Base-by-base conservation (phyloP, 2,113 vertebrate species). In the Ptilorrhoa leucosticta region DNA sequence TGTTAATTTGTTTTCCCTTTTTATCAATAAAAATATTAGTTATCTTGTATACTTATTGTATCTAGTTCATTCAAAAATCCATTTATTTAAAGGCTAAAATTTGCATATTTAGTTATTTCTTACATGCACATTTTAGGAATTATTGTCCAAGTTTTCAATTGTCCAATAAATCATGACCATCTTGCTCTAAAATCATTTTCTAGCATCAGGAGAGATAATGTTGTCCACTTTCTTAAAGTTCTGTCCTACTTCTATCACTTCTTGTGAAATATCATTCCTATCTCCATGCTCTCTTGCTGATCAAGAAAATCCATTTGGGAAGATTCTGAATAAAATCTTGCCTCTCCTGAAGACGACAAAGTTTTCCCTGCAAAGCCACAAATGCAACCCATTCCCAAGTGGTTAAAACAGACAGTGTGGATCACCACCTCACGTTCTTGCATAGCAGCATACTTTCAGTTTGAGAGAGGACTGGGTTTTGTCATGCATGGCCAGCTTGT, bases 401-500 rank as follows among this genome's bases (percentile, higher is more conserved):
- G 15, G 6, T 57, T 71, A 30, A 54, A 57, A 28, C 0, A 2
- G 64, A 21, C 21, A 21, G 16, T 5, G 13, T 13, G 4, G 9
- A 13, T 42, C 17, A 31, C 13, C 10, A 16, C 18, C 30, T 89
- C 2, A 3, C 8, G 2, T 26, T 45, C 21, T 70, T 39, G 13
- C 11, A 14, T 7, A 33, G 24, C 13, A 45, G 21, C 27, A 21
- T 8, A 21, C 21, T 50, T 24, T 10, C 66, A 64, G 40, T 17
- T 39, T 73, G 71, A 65, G 42, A 9, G 6, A 44, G 39, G 37
- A 61, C 9, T 4, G 10, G 37, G 9, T 40, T 33, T 44, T 79
- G 31, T 37, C 2, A 0, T 26, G 8, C 2, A 0, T 5, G 44
- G 27, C 16, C 5, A 37, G n/a, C 27, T 26, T 13, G 23, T 22